phyloP scores from a whole-genome alignment of 2,888 invertebrate species.

The Tachina fera region DNA sequence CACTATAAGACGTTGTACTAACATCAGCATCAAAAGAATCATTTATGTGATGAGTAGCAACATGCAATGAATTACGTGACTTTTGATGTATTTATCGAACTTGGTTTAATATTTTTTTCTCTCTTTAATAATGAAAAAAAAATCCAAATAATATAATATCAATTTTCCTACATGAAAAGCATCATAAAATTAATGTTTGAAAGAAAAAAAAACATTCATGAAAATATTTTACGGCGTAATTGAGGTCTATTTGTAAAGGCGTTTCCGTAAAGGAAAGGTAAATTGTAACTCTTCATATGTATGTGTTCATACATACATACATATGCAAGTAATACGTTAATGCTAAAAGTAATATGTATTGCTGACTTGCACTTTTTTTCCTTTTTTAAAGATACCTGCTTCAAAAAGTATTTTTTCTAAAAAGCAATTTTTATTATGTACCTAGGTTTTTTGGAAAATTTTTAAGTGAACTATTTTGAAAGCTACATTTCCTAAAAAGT shows the following conservation, averaged over 20 bases:
- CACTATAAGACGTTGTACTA: neutral
- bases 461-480: too few relatives aligned
- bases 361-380: too few relatives aligned
- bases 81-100: constrained; percentile 65
- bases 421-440: too few relatives aligned
- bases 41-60: constrained; percentile 60
- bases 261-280: constrained; percentile 7
- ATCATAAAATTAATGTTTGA: constrained; percentile 42
- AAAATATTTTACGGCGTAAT: constrained; percentile 9
- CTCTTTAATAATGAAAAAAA: constrained; percentile 31
- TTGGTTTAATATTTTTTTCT: constrained; percentile 9
- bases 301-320: too few relatives aligned
- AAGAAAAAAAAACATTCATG: neutral
- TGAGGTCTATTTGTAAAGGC: constrained; percentile 27
- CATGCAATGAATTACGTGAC: constrained; percentile 72
- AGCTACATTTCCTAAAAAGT: too few relatives aligned
- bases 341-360: neutral
- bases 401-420: too few relatives aligned
- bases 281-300: neutral
- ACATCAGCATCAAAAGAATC: constrained; percentile 47
- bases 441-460: too few relatives aligned
- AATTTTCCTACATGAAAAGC: constrained; percentile 36
- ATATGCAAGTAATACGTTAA: too few relatives aligned
- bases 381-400: too few relatives aligned
- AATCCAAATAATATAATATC: constrained; percentile 35